These are phyloP conservation scores for Drosophila mimica DNA, from an alignment of 2,888 invertebrate species.

Conservation along the genomic window DNA sequence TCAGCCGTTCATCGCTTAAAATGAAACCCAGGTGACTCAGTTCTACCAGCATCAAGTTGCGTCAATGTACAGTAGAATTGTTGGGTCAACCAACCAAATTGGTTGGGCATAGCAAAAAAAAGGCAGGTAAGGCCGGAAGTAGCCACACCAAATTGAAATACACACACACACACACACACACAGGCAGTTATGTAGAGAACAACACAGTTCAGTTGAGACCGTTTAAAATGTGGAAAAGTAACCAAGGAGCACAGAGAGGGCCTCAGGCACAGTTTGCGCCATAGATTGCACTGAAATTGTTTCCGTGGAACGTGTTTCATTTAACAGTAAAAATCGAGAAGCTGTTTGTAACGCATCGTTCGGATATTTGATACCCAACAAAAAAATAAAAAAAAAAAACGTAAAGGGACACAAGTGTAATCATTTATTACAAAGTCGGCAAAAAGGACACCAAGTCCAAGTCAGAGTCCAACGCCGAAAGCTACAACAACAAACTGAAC, in stretches of 20 bases:
- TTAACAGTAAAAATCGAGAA: conserved; percentile 71
- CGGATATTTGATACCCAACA: conserved; percentile 50
- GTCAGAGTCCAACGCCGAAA: not conserved
- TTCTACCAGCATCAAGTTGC: conserved; percentile 41
- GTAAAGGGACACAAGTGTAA: conserved; percentile 33
- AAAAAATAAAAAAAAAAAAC: not conserved
- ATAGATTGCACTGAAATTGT: conserved; percentile 78
- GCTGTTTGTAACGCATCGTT: conserved; percentile 58
- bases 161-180: conserved; percentile 15
- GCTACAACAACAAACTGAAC: conserved; percentile 9
- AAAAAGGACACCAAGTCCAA: conserved; percentile 15
- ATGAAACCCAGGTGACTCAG: conserved; percentile 31
- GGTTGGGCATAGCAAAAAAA: conserved; percentile 28
- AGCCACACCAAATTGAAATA: conserved; percentile 66
- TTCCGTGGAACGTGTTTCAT: conserved; percentile 82
- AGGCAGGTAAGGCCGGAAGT: conserved; percentile 52
- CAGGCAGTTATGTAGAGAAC: not conserved
- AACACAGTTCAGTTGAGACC: conserved; percentile 24
- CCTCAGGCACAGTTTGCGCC: conserved; percentile 51
- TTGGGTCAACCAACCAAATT: conserved; percentile 50
- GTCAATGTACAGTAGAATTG: conserved; percentile 33
- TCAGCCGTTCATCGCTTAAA: conserved; percentile 12
- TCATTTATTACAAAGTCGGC: conserved; percentile 54
- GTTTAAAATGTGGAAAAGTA: conserved; percentile 61
- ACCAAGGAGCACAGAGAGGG: conserved; percentile 35